Evolutionary conservation across 2,888 invertebrate species (phyloP).

Genomic region (Leucophenga maculata): DNA sequence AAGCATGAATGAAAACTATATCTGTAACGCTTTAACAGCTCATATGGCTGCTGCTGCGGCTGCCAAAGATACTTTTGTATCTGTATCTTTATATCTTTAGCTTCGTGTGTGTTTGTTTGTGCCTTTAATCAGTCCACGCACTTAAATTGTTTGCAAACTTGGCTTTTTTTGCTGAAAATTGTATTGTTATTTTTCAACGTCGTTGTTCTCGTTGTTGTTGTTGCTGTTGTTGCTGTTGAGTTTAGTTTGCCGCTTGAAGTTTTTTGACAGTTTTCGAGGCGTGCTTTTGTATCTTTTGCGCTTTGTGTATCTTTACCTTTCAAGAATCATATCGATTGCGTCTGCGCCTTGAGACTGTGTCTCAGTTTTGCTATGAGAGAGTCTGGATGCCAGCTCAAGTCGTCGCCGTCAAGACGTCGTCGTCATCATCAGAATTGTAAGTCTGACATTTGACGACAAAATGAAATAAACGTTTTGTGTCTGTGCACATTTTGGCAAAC

Average conservation of each 20-base stretch:
- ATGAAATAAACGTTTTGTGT: constrained; percentile 1
- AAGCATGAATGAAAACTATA: constrained; percentile 36
- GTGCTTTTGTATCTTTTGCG: constrained; percentile 38
- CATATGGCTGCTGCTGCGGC: constrained; percentile 58
- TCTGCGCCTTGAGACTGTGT: constrained; percentile 1
- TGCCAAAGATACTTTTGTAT: constrained; percentile 38
- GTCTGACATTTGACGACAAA: constrained; percentile 29
- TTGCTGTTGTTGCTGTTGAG: constrained; percentile 52
- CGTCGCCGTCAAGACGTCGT: constrained; percentile 32
- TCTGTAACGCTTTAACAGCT: constrained; percentile 31
- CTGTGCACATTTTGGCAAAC: constrained; percentile 34
- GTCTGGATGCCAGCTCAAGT: background rate
- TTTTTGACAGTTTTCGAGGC: constrained; percentile 63
- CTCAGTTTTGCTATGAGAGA: background rate
- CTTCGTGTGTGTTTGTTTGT: constrained; percentile 13
- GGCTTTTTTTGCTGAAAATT: constrained; percentile 31
- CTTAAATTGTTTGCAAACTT: constrained; percentile 60
- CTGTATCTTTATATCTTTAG: constrained; percentile 24
- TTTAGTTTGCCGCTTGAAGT: constrained; percentile 39
- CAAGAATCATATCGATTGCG: constrained; percentile 37
- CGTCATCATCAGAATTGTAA: constrained; percentile 33
- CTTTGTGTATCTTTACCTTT: constrained; percentile 43
- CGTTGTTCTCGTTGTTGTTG: constrained; percentile 21
- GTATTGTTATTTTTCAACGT: constrained; percentile 28
- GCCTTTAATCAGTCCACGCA: constrained; percentile 60